Conservation (phyloP, 2,888 invertebrate genomes). For the Tetranychus truncatus region DNA sequence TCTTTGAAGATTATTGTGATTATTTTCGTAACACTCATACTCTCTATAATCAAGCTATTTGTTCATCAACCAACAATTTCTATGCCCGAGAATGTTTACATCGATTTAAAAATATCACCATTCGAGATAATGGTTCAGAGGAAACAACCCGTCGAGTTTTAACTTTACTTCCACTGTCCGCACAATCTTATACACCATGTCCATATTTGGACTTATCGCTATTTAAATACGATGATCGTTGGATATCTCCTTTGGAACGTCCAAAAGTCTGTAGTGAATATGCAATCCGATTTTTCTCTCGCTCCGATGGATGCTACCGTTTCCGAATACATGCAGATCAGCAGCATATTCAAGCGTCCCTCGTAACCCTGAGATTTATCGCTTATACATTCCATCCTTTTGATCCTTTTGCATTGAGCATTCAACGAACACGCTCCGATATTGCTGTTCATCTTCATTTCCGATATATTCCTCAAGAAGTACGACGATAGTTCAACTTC, state of each 20-base stretch:
- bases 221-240: conserved; percentile 86
- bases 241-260: conserved; percentile 83
- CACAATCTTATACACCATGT: conserved; percentile 77
- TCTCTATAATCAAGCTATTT: conserved; percentile 65
- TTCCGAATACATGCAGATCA: conserved; percentile 54
- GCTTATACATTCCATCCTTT: conserved; percentile 91
- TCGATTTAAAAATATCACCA: conserved; percentile 69
- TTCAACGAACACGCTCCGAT: conserved; percentile 74
- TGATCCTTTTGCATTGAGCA: conserved; percentile 86
- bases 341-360: conserved; percentile 40
- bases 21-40: conserved; percentile 69
- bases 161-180: conserved; percentile 77
- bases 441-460: conserved; percentile 90
- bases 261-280: conserved; percentile 81
- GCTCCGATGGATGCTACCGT: conserved; percentile 47
- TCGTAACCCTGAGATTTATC: conserved; percentile 52
- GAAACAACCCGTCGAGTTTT: conserved; percentile 75
- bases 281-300: conserved; percentile 76
- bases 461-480: conserved; percentile 38
- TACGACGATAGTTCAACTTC: neutral
- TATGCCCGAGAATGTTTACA: conserved; percentile 40
- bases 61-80: conserved; percentile 74
- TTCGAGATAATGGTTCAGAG: conserved; percentile 67
- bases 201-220: conserved; percentile 78
- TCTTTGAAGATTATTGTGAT: conserved; percentile 80